phyloP scores from a whole-genome alignment of 2,888 invertebrate genomes.

The Vannuccia rotundouncinata region DNA sequence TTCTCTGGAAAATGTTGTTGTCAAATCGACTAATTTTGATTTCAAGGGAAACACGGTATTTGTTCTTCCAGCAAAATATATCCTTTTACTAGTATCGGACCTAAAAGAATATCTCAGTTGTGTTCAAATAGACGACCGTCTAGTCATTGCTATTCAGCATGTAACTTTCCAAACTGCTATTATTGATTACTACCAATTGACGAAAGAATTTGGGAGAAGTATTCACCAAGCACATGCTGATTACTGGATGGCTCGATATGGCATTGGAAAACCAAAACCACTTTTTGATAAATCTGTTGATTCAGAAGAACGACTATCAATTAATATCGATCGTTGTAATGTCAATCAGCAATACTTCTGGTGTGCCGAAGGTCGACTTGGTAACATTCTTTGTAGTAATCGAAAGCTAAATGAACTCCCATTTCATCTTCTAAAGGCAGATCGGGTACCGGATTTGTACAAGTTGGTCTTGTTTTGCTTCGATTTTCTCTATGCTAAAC shows the following conservation, averaged over 20 bases:
- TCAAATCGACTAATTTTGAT: slow-evolving; percentile 33
- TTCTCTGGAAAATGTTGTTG: slow-evolving; percentile 34
- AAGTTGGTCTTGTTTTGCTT: slow-evolving; percentile 34
- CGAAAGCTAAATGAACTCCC: slow-evolving; percentile 35
- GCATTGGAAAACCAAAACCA: slow-evolving; percentile 33
- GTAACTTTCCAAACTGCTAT: not conserved
- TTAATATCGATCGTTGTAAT: slow-evolving; percentile 30
- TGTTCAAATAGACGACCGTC: slow-evolving; percentile 36
- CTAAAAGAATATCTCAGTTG: slow-evolving; percentile 13
- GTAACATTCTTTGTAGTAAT: slow-evolving; percentile 25
- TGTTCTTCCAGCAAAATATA: slow-evolving; percentile 8
- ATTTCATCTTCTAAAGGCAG: slow-evolving; percentile 19
- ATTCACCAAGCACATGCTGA: slow-evolving; percentile 35
- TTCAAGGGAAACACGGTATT: slow-evolving; percentile 29
- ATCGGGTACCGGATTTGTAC: slow-evolving; percentile 25
- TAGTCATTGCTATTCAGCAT: slow-evolving; percentile 32
- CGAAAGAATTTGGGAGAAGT: slow-evolving; percentile 29
- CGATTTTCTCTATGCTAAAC: slow-evolving; percentile 37
- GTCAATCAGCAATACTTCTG: slow-evolving; percentile 35
- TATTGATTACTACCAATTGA: slow-evolving; percentile 36
- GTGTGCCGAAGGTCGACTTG: not conserved
- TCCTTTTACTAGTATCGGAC: not conserved
- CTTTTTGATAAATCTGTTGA: slow-evolving; percentile 34
- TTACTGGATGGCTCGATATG: slow-evolving; percentile 35
- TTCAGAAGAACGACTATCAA: slow-evolving; percentile 15